Conservation (phyloP, 1,140 invertebrate genomes). For the Centruroides vittatus region DNA sequence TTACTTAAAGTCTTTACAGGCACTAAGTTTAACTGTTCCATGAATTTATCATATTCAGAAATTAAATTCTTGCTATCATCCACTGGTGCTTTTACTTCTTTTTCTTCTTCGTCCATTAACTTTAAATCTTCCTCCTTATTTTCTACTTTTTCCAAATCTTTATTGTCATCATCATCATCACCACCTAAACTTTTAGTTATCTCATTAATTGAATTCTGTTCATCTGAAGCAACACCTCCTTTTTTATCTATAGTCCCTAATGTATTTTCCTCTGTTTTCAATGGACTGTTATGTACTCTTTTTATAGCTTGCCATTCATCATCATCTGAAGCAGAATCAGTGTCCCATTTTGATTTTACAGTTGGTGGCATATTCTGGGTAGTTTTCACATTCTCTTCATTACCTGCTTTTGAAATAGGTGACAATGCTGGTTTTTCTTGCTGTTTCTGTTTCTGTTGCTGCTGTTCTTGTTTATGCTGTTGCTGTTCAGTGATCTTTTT, state of each 20-base stretch:
- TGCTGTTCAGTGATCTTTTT: neutral
- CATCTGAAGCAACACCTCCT: neutral
- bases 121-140: too few relatives aligned
- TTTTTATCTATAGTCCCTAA: neutral
- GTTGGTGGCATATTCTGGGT: neutral
- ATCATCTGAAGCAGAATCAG: conserved; percentile 12
- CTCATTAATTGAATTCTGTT: neutral
- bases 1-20: too few relatives aligned
- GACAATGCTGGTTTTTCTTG: neutral
- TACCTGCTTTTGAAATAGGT: neutral
- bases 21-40: conserved; percentile 10
- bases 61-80: conserved; percentile 4
- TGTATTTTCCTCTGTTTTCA: neutral
- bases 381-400: neutral
- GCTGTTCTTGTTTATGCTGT: neutral
- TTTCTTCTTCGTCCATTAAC: neutral
- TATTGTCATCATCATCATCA: neutral
- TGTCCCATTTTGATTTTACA: conserved; percentile 16
- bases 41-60: conserved; percentile 18
- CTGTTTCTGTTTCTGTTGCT: neutral
- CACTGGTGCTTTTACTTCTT: neutral
- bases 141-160: neutral
- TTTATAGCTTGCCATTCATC: neutral
- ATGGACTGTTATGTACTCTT: neutral
- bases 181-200: neutral